Evolutionary conservation across 2,888 invertebrate species (phyloP).

Genomic region (Aricia artaxerxes): DNA sequence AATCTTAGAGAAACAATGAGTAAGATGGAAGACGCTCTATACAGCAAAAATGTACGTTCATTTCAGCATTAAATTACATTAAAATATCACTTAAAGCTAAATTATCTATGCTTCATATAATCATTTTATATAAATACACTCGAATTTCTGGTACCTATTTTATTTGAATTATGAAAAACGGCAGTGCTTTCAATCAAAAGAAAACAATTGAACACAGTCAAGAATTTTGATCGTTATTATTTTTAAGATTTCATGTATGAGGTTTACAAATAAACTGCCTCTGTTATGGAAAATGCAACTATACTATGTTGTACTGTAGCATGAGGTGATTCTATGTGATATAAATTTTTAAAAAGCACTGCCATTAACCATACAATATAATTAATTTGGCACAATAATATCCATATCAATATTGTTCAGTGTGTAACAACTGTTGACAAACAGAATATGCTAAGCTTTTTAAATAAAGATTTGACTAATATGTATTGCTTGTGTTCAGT

Average conservation of each 20-base stretch:
- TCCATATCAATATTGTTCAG: conserved; percentile 38
- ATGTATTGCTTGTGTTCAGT: conserved; percentile 79
- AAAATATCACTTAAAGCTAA: conserved; percentile 76
- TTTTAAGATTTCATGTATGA: no score
- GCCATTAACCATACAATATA: conserved; percentile 30
- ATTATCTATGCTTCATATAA: conserved; percentile 64
- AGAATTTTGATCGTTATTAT: background rate
- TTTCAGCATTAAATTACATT: conserved; percentile 63
- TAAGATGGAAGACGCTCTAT: conserved; percentile 79
- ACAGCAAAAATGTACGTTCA: conserved; percentile 76
- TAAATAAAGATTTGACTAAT: conserved; percentile 62
- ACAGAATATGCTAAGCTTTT: conserved; percentile 34
- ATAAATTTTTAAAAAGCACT: conserved; percentile 15
- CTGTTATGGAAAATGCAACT: background rate
- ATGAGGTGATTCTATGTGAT: no score
- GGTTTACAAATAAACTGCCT: no score
- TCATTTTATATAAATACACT: conserved; percentile 64
- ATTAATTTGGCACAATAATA: conserved; percentile 69
- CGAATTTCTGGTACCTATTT: conserved; percentile 57
- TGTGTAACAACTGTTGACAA: conserved; percentile 17
- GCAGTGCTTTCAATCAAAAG: conserved; percentile 46
- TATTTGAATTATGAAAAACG: conserved; percentile 59
- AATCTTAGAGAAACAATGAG: conserved; percentile 69
- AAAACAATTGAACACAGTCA: no score
- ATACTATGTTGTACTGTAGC: no score